phyloP scores from a whole-genome alignment of 2,113 vertebrate genomes.

The Ceyx melanurus region DNA sequence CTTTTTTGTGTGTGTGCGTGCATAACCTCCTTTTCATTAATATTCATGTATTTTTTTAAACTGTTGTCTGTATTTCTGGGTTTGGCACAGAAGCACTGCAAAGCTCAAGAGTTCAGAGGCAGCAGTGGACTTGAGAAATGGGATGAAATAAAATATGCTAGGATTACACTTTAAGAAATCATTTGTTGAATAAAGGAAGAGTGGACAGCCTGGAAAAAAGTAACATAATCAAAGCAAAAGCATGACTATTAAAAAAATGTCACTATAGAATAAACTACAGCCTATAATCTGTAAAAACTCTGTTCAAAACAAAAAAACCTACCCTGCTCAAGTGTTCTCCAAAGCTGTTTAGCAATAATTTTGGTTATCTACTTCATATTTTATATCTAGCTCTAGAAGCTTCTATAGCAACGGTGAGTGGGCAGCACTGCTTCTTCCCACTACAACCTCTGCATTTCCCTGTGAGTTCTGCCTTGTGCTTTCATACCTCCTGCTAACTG shows the following conservation, averaged over 20 bases:
- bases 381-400: neutral
- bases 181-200: neutral
- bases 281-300: neutral
- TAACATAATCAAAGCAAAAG: neutral
- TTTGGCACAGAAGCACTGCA: neutral
- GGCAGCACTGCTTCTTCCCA: neutral
- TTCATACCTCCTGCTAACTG: neutral
- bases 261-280: neutral
- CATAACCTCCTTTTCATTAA: neutral
- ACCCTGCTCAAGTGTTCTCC: neutral
- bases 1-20: neutral
- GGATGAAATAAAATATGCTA: neutral
- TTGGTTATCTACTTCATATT: neutral
- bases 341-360: neutral
- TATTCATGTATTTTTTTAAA: neutral
- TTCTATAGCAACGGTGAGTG: neutral
- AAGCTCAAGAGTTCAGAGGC: neutral
- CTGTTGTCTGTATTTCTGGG: neutral
- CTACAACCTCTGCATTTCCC: neutral
- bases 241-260: neutral
- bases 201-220: neutral
- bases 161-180: neutral
- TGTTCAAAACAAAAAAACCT: neutral
- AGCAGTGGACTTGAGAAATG: neutral
- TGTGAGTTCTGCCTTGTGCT: accelerated